Conservation (phyloP, 2,888 invertebrate species). For the Microplitis manilae region DNA sequence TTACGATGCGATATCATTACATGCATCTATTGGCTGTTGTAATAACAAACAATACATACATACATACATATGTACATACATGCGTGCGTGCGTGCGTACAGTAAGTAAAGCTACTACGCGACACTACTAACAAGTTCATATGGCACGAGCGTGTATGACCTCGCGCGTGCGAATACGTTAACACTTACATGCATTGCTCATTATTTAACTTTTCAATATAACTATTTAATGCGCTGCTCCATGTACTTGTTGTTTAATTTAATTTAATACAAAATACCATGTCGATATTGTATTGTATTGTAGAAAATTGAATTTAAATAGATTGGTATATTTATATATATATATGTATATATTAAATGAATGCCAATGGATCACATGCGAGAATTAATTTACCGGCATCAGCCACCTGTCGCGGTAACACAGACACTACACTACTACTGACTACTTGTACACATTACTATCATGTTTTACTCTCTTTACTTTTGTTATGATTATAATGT, state of each 20-base stretch:
- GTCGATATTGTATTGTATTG: background rate
- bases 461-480: background rate
- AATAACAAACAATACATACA: background rate
- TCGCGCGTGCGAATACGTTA: slow-evolving; percentile 31
- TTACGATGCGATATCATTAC: background rate
- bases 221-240: background rate
- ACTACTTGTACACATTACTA: background rate
- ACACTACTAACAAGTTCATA: slow-evolving; percentile 36
- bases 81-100: background rate
- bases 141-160: slow-evolving; percentile 40
- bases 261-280: background rate
- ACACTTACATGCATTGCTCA: background rate
- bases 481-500: background rate
- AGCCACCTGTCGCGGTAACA: slow-evolving; percentile 39
- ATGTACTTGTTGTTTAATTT: background rate
- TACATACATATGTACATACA: background rate
- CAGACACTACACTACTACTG: slow-evolving; percentile 36
- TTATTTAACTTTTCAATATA: background rate
- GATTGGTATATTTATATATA: background rate
- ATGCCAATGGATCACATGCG: slow-evolving; percentile 31
- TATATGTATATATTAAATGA: background rate
- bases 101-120: slow-evolving; percentile 12
- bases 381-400: slow-evolving; percentile 43
- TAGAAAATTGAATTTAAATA: background rate
- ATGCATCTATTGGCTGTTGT: background rate